These are phyloP conservation scores for Talpa occidentalis DNA, from an alignment of 2,113 vertebrate species.

Conservation along the genomic window DNA sequence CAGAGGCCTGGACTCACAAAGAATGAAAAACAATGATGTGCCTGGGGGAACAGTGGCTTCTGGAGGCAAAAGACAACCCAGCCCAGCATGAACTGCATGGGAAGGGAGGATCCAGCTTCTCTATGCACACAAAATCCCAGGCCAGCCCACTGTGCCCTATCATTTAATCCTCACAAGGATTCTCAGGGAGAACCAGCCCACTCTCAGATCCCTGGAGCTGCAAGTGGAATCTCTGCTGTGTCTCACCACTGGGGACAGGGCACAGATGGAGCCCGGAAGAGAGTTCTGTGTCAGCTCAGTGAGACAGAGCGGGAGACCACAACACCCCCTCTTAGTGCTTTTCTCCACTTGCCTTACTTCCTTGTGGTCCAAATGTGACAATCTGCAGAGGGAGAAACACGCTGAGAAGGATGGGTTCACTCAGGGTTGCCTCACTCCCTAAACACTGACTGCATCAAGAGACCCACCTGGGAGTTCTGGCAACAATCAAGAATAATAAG, in stretches of 20 bases:
- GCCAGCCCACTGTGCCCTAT: neutral
- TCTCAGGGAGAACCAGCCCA: neutral
- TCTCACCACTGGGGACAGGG: neutral
- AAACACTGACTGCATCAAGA: neutral
- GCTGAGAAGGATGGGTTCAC: neutral
- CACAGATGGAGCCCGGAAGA: neutral
- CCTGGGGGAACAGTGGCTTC: conserved; percentile 25
- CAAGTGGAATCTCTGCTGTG: neutral
- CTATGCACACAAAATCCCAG: neutral
- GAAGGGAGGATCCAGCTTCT: neutral
- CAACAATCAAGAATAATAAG: neutral
- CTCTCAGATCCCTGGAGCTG: neutral
- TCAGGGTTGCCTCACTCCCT: neutral
- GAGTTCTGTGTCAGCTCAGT: neutral
- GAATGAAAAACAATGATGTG: neutral
- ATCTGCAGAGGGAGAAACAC: neutral
- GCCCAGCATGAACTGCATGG: neutral
- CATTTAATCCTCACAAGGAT: neutral
- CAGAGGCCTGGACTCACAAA: neutral
- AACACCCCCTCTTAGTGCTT: neutral
- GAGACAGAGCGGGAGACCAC: neutral
- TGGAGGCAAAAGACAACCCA: conserved; percentile 12
- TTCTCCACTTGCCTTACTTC: neutral
- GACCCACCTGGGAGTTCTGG: neutral
- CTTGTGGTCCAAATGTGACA: neutral